Conservation (phyloP, 2,113 vertebrate species). For the Alectura lathami region DNA sequence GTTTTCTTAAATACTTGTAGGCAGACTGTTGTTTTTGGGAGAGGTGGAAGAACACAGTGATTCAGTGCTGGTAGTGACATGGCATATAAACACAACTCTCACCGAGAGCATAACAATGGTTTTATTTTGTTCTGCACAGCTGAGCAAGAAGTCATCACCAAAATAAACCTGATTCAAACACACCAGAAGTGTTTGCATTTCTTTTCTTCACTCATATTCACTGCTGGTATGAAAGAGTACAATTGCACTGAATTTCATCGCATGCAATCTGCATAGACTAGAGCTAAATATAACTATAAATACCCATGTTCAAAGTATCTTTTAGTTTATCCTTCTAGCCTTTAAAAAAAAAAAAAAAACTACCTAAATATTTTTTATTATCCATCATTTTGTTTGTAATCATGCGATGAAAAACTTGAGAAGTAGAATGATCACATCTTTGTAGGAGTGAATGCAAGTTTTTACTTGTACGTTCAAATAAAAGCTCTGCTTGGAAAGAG, state of each 20-base stretch:
- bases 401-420: background rate
- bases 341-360: no score
- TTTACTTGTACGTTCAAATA: background rate
- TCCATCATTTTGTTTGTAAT: background rate
- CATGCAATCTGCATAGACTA: background rate
- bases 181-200: conserved; percentile 34
- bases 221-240: background rate
- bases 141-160: conserved; percentile 57
- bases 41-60: conserved; percentile 46
- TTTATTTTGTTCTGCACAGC: conserved; percentile 65
- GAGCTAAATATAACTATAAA: background rate
- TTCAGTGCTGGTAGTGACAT: conserved; percentile 46
- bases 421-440: background rate
- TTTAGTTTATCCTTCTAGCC: background rate
- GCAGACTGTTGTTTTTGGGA: conserved; percentile 31
- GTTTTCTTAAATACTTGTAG: conserved; percentile 36
- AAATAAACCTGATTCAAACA: conserved; percentile 53
- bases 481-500: background rate
- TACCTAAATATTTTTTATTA: background rate
- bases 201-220: background rate
- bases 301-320: background rate
- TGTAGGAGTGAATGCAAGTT: background rate
- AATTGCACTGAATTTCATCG: background rate
- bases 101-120: conserved; percentile 52
- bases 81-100: conserved; percentile 50